Evolutionary conservation across 2,797 vertebrate species (phyloP), one percentile per base, ranked within the genome.

Genomic region (Falco berigora): DNA sequence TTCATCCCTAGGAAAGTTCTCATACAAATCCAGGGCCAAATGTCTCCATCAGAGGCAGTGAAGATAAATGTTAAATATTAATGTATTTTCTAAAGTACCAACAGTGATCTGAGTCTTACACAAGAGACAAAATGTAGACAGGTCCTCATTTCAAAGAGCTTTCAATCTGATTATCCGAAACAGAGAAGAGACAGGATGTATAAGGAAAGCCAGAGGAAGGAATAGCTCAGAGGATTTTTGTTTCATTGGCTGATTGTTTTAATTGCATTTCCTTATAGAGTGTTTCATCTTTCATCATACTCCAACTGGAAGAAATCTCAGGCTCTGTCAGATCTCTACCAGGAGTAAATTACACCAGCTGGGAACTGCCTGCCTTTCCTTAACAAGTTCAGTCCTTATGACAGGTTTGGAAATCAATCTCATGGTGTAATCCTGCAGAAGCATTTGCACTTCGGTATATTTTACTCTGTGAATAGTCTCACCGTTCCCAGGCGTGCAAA

Each of bases 201-300:
- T 10, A 66, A 47, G 77, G 82, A 77, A 88, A 86, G 62, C 12
- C 53, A 83, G 49, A 88, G 64, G 72, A 94, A 68, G 64, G 78
- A 72, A 61, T 40, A 59, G 87, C 82, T 94, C 77, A 34, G 66
- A 84, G 87, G 91, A 73, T 62, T 94, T 91, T 32, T 84, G 79
- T 86, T 92, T 92, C 88, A 58, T 52, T 82, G 59, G 58, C 47
- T 90, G 90, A 86, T 91, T 78, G 90, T 84, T 96, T 94, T 94
- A 94, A 92, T 92, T 38, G 28, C 83, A 81, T 94, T 94, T 93
- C 67, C 32, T 93, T 66, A 58, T 3, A 86, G 30, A 78, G 34
- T 64, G 46, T 75, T 90, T 92, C 85, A 46, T 91, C 72, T 94
- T 94, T 66, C 87, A 74, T 83, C 52, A 5, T 32, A 12, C 27